Evolutionary conservation across 2,888 invertebrate species (phyloP).

Genomic region (Tromatobia lineatoria): DNA sequence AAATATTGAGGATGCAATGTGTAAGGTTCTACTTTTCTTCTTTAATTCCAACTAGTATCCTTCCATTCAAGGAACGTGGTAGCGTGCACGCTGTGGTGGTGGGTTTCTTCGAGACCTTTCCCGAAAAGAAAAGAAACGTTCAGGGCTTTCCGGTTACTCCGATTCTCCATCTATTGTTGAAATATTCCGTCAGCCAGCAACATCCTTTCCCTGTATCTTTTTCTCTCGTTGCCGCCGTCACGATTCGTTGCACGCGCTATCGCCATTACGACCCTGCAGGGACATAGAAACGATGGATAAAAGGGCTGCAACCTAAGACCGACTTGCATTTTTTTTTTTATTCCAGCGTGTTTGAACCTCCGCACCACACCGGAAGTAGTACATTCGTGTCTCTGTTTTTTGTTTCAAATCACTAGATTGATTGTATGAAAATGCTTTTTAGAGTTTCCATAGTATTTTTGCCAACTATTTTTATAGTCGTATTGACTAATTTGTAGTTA

Average conservation of each 20-base stretch:
- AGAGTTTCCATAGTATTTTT: too few species aligned
- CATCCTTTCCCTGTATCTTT: conserved; percentile 11
- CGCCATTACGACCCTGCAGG: conserved; percentile 42
- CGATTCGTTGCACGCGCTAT: conserved; percentile 54
- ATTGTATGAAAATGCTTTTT: too few species aligned
- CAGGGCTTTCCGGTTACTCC: conserved; percentile 49
- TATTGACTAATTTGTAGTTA: too few species aligned
- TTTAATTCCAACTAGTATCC: too few species aligned
- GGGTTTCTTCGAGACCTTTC: conserved; percentile 49
- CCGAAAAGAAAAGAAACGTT: conserved; percentile 57
- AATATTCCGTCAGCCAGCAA: conserved; percentile 10
- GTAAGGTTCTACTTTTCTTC: too few species aligned
- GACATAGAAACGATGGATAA: conserved; percentile 25
- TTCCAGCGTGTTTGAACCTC: not conserved
- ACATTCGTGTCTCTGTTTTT: not conserved
- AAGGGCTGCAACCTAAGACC: conserved; percentile 32
- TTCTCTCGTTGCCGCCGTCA: not conserved
- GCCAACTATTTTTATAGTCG: too few species aligned
- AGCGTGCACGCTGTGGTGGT: conserved; percentile 1
- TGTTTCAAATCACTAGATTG: too few species aligned
- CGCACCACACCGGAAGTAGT: not conserved
- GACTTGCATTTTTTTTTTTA: conserved; percentile 5
- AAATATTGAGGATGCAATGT: too few species aligned
- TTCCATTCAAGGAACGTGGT: too few species aligned
- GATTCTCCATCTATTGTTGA: conserved; percentile 58